These are phyloP conservation scores for Drosophila eugracilis DNA, from an alignment of 1,140 invertebrate species.

Conservation along the genomic window DNA sequence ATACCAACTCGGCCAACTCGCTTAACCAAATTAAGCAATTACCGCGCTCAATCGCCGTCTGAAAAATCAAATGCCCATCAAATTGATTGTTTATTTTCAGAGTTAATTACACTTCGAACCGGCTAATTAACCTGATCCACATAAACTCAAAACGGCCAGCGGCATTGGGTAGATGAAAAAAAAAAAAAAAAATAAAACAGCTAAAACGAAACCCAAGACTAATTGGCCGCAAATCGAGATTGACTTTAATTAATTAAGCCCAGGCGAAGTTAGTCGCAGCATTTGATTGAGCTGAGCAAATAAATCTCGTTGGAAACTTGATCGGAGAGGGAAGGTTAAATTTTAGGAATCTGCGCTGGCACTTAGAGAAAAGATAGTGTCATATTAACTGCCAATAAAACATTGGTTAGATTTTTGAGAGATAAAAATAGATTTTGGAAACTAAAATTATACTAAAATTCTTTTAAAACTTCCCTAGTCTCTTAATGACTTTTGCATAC, in stretches of 20 bases:
- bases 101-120: conserved; percentile 58
- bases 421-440: no score
- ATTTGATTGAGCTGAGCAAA: conserved; percentile 57
- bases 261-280: conserved; percentile 26
- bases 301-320: conserved; percentile 51
- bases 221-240: conserved; percentile 75
- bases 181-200: conserved; percentile 18
- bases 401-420: no score
- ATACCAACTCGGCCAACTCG: conserved; percentile 48
- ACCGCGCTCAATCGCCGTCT: conserved; percentile 24
- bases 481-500: no score
- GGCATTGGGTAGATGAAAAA: conserved; percentile 24
- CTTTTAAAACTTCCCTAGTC: no score
- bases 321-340: conserved; percentile 33
- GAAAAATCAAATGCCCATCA: conserved; percentile 43
- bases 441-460: no score
- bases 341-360: background rate
- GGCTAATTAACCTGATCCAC: conserved; percentile 78
- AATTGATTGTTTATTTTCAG: conserved; percentile 69
- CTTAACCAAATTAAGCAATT: conserved; percentile 80
- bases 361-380: background rate
- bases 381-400: background rate
- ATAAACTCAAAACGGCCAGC: conserved; percentile 48
- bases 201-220: conserved; percentile 61
- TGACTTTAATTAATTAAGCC: conserved; percentile 75